Conservation (phyloP, 2,113 vertebrate genomes). For the Ursus arctos region DNA sequence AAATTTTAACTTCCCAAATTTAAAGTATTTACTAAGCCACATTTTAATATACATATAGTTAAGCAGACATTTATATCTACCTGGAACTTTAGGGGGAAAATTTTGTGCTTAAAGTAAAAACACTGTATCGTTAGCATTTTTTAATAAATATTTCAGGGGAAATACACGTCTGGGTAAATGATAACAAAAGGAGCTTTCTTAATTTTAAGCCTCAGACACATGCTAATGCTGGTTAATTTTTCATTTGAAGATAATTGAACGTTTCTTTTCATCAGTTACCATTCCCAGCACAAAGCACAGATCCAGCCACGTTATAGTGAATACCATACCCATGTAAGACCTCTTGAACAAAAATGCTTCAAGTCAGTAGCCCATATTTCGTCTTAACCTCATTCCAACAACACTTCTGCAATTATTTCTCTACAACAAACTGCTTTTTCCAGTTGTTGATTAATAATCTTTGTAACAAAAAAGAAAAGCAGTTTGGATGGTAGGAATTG, state of each 20-base stretch:
- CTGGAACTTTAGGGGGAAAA: neutral
- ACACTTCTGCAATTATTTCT: constrained; percentile 8
- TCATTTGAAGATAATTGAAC: neutral
- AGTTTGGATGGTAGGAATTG: neutral
- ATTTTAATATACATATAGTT: constrained; percentile 1
- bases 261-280: neutral
- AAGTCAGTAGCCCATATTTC: neutral
- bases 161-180: neutral
- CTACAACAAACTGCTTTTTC: neutral
- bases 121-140: neutral
- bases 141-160: neutral
- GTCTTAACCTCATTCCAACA: neutral
- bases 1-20: constrained; percentile 56
- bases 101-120: constrained; percentile 19
- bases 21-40: neutral
- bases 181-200: constrained; percentile 16
- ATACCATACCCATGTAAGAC: neutral
- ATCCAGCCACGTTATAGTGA: neutral
- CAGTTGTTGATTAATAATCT: constrained; percentile 8
- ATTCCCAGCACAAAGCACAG: neutral
- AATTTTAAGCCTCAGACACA: neutral
- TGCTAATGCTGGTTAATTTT: neutral
- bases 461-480: constrained; percentile 7
- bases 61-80: neutral
- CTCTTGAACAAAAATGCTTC: neutral